Conservation (phyloP, 2,888 invertebrate genomes). For the Tetrapedia diversipes region DNA sequence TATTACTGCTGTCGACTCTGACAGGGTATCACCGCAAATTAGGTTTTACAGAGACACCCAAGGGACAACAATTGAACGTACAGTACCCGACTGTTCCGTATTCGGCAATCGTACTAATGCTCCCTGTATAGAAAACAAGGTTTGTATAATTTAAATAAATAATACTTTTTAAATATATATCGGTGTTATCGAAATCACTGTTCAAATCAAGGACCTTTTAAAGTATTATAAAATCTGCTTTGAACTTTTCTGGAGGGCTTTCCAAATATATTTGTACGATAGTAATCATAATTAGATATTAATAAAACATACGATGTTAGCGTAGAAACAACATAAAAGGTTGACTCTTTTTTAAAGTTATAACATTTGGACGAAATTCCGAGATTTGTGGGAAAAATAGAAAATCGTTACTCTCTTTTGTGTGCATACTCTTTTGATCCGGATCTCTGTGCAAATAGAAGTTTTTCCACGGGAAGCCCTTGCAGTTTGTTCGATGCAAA, state of each 20-base stretch:
- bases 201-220: neutral
- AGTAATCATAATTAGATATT: neutral
- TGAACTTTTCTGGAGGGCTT: neutral
- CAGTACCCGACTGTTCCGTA: slow-evolving; percentile 79
- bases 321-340: slow-evolving; percentile 3
- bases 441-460: slow-evolving; percentile 66
- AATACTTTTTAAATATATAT: neutral
- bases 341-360: slow-evolving; percentile 20
- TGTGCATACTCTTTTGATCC: slow-evolving; percentile 39
- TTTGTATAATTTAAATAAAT: slow-evolving; percentile 52
- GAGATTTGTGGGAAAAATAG: slow-evolving; percentile 44
- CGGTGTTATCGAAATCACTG: no score
- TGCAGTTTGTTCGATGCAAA: slow-evolving; percentile 74
- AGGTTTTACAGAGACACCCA: slow-evolving; percentile 85
- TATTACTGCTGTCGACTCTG: slow-evolving; percentile 84
- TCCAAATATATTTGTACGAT: slow-evolving; percentile 1
- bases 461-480: slow-evolving; percentile 54
- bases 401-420: slow-evolving; percentile 41
- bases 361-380: slow-evolving; percentile 22
- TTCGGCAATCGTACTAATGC: slow-evolving; percentile 81
- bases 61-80: slow-evolving; percentile 85
- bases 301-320: neutral
- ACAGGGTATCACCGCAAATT: slow-evolving; percentile 83
- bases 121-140: slow-evolving; percentile 78
- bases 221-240: neutral